Percentiles rank a stretch among this genome's conserved stretches.
Evolutionary conservation across 2,888 invertebrate genomes (phyloP).

Genomic region (Boloria selene): DNA sequence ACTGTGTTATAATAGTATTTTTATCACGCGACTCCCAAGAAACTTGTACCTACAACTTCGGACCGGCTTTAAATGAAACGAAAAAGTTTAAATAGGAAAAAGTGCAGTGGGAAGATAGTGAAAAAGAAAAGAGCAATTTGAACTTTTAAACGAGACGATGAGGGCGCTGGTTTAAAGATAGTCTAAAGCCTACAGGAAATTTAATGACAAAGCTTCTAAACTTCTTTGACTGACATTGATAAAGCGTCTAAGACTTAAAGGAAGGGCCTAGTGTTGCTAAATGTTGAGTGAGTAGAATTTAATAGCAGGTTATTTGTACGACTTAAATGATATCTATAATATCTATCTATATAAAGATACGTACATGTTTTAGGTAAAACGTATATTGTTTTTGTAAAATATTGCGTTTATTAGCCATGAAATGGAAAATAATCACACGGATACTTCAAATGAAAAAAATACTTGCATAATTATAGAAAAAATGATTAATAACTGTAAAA

Average conservation of each 20-base stretch:
- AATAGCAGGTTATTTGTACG: too few relatives aligned
- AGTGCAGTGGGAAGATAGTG: slow-evolving; percentile 74
- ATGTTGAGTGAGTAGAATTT: background rate
- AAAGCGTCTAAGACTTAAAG: background rate
- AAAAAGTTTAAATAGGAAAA: slow-evolving; percentile 80
- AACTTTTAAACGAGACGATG: slow-evolving; percentile 64
- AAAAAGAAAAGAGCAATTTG: slow-evolving; percentile 76
- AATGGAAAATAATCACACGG: too few relatives aligned
- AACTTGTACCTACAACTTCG: slow-evolving; percentile 50
- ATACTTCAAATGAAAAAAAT: too few relatives aligned
- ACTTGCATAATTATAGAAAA: too few relatives aligned
- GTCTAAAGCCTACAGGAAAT: slow-evolving; percentile 55
- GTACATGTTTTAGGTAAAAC: too few relatives aligned
- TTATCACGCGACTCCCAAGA: slow-evolving; percentile 47
- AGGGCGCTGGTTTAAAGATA: slow-evolving; percentile 71
- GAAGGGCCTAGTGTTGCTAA: background rate
- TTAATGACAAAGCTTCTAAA: slow-evolving; percentile 52
- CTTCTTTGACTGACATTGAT: slow-evolving; percentile 15
- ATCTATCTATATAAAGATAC: too few relatives aligned
- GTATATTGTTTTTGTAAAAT: too few relatives aligned
- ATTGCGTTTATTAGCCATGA: too few relatives aligned
- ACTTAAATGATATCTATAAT: too few relatives aligned
- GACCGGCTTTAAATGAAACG: slow-evolving; percentile 70
- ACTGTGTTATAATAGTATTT: slow-evolving; percentile 44
- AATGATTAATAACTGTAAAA: background rate